Base-by-base conservation (phyloP, 2,113 vertebrate species). In the Sardina pilchardus region DNA sequence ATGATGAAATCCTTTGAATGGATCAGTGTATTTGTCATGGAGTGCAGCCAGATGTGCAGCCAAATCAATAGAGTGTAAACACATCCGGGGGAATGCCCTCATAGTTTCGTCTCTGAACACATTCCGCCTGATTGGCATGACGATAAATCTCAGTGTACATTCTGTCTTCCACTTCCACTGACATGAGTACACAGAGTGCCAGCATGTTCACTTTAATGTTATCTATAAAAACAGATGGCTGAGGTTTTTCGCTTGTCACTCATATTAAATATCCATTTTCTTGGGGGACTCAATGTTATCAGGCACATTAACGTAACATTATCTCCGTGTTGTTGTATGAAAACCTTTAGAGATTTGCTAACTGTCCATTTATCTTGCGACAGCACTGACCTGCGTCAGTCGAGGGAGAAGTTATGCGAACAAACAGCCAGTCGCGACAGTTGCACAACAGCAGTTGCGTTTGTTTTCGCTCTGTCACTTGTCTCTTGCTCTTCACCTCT, bases 391-490 rank as follows among this genome's bases (percentile, higher is more conserved):
- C 1, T 34, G 12, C 30, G 67, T 71, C 30, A 34, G 8, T 10
- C 26, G 12, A 6, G 30, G 67, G 16, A 14, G 67, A 30, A 34
- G n/a, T 71, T 71, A 1, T 19, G 24, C n/a, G 6, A 26, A 67
- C 67, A 75, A 75, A 75, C 30, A 34, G 67, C 67, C 67, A 34
- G 30, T 71, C 19, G 19, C 4, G 26, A 26, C 67, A 36, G 67
- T 75, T 75, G 16, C 67, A 75, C 3, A 26, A 17, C 67, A 24
- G 4, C 24, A 34, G 30, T 75, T 92, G 90, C 87, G 85, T 91
- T 91, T 93, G 93, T 94, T 94, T 71, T 71, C 36, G 24, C 34
- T 6, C 34, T 71, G 12, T 12, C 30, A 5, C 59, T n/a, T 8
- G 24, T 63, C 67, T 12, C 14, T 36, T 16, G 19, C n/a, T 14